Evolutionary conservation across 2,797 vertebrate species (phyloP), one percentile per base, ranked within the genome.

Genomic region (Orestias chungarensis): DNA sequence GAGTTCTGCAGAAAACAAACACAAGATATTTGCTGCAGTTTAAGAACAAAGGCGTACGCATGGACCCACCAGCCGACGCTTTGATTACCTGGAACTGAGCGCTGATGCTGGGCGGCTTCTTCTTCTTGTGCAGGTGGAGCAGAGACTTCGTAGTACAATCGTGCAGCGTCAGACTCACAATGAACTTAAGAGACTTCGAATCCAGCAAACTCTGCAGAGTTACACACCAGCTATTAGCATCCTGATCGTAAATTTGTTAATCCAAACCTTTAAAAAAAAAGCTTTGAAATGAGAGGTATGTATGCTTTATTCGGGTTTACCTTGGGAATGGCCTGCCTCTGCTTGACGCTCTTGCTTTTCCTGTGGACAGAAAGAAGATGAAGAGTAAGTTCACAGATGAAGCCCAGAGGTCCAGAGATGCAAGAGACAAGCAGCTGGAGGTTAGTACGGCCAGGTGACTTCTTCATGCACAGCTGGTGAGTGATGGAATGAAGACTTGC

Each of bases 121-220:
- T 99, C 94, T 99, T 99, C 91, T 99, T 99, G 93, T 99, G 97
- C 67, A 99, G 89, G 83, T 99, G 98, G 52, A 99, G 92, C 77
- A 99, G 94, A 25, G 98, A 97, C 89, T 99, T 99, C 8, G 97
- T 98, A 6, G 98, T 98, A 50, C 97, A 95, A 76, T 99, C 98
- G 0, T 99, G 96, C 70, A 98, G 92, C 0, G 97, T 98, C 93
- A 98, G 94, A 72, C 96, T 93, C 72, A 99, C 95, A 6, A 99
- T 97, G 43, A 97, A 95, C 91, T 97, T 98, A 81, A 99, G 92
- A 55, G 98, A 99, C 35, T 88, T 95, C 35, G 96, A 97, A 90
- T 99, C 98, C 88, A 99, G 88, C 84, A 99, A 91, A 85, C 94
- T 97, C 98, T 99, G 88, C 68, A 78, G 23, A 81, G 47, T 25